A percentile compares a stretch with the other conserved stretches of the same genome.
These are phyloP conservation scores for Nesogale talazaci DNA, from an alignment of 2,113 vertebrate genomes.

Conservation along the genomic window DNA sequence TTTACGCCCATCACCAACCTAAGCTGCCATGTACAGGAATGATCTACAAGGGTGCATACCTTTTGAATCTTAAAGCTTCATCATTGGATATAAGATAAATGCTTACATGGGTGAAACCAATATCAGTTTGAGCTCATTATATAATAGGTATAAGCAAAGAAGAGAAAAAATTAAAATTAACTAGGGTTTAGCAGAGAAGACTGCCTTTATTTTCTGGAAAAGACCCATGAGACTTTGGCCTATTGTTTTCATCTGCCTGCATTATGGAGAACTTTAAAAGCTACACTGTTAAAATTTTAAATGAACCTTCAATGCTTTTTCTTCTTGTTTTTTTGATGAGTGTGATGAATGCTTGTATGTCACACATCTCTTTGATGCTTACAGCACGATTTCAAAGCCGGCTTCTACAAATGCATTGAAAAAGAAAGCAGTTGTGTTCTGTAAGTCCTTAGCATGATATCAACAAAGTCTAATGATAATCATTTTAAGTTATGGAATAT, in stretches of 20 bases:
- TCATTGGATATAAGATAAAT: slow-evolving; percentile 27
- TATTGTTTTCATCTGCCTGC: background rate
- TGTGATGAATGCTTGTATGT: background rate
- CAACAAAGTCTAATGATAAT: background rate
- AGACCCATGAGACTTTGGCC: background rate
- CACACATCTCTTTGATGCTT: background rate
- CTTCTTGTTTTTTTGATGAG: background rate
- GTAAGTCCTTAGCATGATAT: slow-evolving; percentile 40
- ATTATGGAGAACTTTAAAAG: background rate
- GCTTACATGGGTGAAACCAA: background rate
- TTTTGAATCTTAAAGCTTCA: slow-evolving; percentile 52
- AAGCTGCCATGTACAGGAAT: slow-evolving; percentile 61
- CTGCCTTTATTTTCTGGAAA: too few species aligned
- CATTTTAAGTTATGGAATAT: background rate
- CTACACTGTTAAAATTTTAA: background rate
- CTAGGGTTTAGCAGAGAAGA: background rate
- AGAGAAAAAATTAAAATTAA: slow-evolving; percentile 14
- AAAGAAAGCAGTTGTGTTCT: background rate
- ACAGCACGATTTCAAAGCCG: background rate
- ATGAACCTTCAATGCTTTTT: background rate
- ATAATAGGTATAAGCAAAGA: background rate
- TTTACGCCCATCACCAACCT: slow-evolving; percentile 58
- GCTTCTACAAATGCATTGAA: background rate
- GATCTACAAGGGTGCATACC: slow-evolving; percentile 37
- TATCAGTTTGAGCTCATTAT: slow-evolving; percentile 1